Conservation (phyloP, 1,140 invertebrate genomes). For the Megalopta genalis region DNA sequence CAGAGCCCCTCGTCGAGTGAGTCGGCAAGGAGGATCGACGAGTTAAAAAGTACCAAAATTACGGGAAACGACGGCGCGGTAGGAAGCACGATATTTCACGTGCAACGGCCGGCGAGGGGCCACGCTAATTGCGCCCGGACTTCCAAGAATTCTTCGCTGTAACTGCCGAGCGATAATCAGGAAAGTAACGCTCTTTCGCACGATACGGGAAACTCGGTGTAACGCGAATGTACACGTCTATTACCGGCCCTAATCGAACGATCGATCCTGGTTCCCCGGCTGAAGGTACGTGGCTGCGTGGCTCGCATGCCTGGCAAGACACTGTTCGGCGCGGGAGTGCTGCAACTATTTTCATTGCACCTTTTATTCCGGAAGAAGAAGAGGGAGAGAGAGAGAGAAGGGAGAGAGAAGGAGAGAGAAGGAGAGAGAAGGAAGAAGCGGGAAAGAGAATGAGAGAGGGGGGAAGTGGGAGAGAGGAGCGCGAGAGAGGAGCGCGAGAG, state of each 20-base stretch:
- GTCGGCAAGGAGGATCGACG: neutral
- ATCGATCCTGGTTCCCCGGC: neutral
- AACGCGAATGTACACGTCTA: neutral
- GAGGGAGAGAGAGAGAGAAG: too few relatives aligned
- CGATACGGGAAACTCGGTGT: neutral
- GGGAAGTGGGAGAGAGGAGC: too few relatives aligned
- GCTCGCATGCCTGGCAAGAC: neutral
- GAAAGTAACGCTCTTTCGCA: conserved; percentile 17
- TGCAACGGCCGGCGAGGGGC: conserved; percentile 27
- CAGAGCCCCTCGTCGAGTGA: neutral
- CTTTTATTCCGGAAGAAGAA: neutral
- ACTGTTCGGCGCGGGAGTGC: neutral
- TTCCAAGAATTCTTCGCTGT: conserved; percentile 46
- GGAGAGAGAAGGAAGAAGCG: too few relatives aligned
- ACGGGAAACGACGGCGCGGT: neutral
- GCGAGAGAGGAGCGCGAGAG: too few relatives aligned
- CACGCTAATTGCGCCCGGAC: conserved; percentile 40
- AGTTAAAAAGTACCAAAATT: conserved; percentile 1
- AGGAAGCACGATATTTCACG: conserved; percentile 36
- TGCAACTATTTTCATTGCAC: neutral
- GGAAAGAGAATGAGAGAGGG: too few relatives aligned
- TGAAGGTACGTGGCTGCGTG: neutral
- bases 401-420: too few relatives aligned
- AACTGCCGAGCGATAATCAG: conserved; percentile 18
- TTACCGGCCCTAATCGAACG: conserved; percentile 5